Evolutionary conservation across 1,140 invertebrate genomes (phyloP).

Genomic region (Sminthurides bifidus): DNA sequence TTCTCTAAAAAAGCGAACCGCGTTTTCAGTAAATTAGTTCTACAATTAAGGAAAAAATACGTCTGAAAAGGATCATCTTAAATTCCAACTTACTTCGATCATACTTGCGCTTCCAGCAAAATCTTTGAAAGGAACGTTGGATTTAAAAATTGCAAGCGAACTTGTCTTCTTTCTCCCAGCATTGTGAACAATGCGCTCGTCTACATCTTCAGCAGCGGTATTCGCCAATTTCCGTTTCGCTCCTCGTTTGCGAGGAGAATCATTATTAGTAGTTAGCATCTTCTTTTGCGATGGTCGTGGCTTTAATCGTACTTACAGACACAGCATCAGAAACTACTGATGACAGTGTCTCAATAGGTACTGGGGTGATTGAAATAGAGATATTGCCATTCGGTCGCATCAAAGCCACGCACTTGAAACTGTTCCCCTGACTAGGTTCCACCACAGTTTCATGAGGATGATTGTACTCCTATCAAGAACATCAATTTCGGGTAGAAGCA

Average conservation of each 20-base stretch:
- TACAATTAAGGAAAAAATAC: neutral
- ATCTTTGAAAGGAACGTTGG: slow-evolving; percentile 54
- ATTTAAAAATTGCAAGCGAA: slow-evolving; percentile 27
- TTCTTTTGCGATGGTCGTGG: neutral
- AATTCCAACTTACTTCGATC: slow-evolving; percentile 40
- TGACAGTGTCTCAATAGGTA: neutral
- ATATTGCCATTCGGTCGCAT: neutral
- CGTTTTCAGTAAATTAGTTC: slow-evolving; percentile 21
- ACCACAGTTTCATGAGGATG: too few species aligned
- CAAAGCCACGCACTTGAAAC: neutral
- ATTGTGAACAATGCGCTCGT: neutral
- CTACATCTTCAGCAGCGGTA: neutral
- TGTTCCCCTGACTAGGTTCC: neutral
- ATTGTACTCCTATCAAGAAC: too few species aligned
- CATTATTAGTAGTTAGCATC: neutral
- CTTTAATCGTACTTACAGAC: neutral
- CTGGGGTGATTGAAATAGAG: neutral
- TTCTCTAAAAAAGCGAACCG: slow-evolving; percentile 43
- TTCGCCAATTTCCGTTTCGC: slow-evolving; percentile 8
- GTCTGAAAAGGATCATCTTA: slow-evolving; percentile 29
- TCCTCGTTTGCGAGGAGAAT: neutral
- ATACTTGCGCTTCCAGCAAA: slow-evolving; percentile 60
- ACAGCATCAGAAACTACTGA: neutral
- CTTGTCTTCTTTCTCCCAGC: slow-evolving; percentile 31
- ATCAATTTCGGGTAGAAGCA: neutral